Conservation (phyloP, 2,888 invertebrate genomes). For the Eurytoma adleriae region DNA sequence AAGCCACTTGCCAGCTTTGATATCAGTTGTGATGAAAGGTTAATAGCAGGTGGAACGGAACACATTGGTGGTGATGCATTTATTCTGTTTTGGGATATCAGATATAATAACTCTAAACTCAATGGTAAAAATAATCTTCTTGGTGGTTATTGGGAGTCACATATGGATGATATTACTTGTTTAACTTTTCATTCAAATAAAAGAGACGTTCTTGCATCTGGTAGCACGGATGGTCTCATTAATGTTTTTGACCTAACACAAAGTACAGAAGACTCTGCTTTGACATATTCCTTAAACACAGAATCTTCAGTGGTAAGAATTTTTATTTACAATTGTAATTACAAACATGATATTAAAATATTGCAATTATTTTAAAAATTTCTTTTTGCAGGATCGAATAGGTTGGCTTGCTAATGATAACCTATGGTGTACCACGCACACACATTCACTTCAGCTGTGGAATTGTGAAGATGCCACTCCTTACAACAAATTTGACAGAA, state of each 20-base stretch:
- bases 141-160: slow-evolving; percentile 90
- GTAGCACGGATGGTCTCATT: slow-evolving; percentile 90
- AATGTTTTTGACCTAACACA: slow-evolving; percentile 89
- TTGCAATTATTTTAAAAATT: slow-evolving; percentile 27
- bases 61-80: slow-evolving; percentile 83
- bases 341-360: no score
- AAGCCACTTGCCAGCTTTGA: slow-evolving; percentile 86
- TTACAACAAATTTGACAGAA: slow-evolving; percentile 79
- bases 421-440: slow-evolving; percentile 84
- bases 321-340: neutral
- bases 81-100: slow-evolving; percentile 88
- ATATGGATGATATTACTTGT: slow-evolving; percentile 86
- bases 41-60: slow-evolving; percentile 87
- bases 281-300: slow-evolving; percentile 86
- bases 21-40: slow-evolving; percentile 82
- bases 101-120: slow-evolving; percentile 76
- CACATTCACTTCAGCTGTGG: slow-evolving; percentile 85
- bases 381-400: slow-evolving; percentile 71
- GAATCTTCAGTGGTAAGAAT: slow-evolving; percentile 84
- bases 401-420: slow-evolving; percentile 75
- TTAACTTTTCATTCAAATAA: slow-evolving; percentile 82
- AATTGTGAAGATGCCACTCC: slow-evolving; percentile 81
- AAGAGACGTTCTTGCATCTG: slow-evolving; percentile 83
- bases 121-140: slow-evolving; percentile 76
- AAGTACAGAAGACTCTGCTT: slow-evolving; percentile 86